phyloP scores from a whole-genome alignment of 2,113 vertebrate genomes.

The Eulemur macaco region DNA sequence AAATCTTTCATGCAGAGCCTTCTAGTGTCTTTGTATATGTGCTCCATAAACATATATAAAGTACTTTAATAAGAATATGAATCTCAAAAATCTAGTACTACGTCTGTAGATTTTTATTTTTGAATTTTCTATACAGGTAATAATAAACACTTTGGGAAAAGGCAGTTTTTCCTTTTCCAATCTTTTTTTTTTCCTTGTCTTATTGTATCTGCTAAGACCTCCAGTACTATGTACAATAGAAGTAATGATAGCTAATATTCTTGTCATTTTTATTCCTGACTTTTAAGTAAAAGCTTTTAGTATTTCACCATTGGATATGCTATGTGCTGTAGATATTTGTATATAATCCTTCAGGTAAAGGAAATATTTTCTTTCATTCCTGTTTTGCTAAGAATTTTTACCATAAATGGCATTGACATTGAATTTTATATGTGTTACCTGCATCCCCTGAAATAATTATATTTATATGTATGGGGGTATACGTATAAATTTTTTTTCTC shows the following conservation, averaged over 20 bases:
- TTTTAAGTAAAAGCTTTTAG: constrained; percentile 7
- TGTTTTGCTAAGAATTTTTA: not conserved
- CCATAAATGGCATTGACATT: not conserved
- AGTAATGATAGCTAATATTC: not conserved
- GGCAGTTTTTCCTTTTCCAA: not conserved
- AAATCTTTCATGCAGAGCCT: not conserved
- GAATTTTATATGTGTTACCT: constrained; percentile 15
- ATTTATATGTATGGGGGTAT: not conserved
- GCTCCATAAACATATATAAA: not conserved
- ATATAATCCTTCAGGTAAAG: not conserved
- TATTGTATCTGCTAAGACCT: not conserved
- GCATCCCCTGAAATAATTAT: not conserved
- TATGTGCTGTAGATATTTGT: not conserved
- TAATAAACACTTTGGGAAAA: not conserved
- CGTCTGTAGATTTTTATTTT: not conserved
- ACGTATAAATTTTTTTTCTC: not conserved
- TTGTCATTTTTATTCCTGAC: not conserved
- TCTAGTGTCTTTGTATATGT: not conserved
- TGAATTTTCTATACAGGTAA: not conserved
- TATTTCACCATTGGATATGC: not conserved
- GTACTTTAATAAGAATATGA: not conserved
- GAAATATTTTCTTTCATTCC: not conserved
- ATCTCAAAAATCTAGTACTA: not conserved
- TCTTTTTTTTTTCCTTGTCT: not conserved
- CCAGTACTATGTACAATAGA: not conserved